Conservation (phyloP, 2,113 vertebrate genomes). For the Chloroceryle aenea region DNA sequence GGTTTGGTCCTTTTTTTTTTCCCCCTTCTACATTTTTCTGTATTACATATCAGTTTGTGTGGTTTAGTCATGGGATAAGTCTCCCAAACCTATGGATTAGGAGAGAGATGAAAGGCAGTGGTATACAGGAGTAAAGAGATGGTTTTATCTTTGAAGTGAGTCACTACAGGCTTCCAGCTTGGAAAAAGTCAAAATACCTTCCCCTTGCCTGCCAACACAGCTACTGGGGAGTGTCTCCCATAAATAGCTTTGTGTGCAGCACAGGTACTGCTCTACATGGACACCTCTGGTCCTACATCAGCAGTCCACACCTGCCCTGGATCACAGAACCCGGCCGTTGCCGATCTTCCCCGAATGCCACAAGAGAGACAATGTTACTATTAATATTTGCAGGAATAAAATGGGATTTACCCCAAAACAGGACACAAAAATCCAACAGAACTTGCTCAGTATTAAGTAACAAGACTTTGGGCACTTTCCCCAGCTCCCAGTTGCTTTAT, state of each 20-base stretch:
- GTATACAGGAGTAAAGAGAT: neutral
- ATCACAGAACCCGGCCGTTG: neutral
- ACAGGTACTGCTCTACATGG: neutral
- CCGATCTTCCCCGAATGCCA: neutral
- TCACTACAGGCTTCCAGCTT: neutral
- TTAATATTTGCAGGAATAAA: neutral
- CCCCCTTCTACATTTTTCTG: neutral
- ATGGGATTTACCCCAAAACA: neutral
- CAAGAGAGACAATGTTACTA: fast-evolving
- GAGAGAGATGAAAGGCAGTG: neutral
- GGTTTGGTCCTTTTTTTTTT: neutral
- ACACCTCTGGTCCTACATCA: neutral
- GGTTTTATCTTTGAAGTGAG: neutral
- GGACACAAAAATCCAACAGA: neutral
- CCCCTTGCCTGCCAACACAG: neutral
- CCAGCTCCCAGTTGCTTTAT: neutral
- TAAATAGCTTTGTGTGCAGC: neutral
- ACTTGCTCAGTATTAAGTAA: neutral
- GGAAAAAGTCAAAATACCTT: neutral
- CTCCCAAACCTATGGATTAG: slow-evolving; percentile 5
- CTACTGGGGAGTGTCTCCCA: neutral
- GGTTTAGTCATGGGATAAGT: neutral
- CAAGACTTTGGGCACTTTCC: neutral
- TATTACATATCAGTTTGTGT: neutral
- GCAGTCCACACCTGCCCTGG: neutral